phyloP scores from a whole-genome alignment of 2,888 invertebrate genomes.

The Protonemura montana region DNA sequence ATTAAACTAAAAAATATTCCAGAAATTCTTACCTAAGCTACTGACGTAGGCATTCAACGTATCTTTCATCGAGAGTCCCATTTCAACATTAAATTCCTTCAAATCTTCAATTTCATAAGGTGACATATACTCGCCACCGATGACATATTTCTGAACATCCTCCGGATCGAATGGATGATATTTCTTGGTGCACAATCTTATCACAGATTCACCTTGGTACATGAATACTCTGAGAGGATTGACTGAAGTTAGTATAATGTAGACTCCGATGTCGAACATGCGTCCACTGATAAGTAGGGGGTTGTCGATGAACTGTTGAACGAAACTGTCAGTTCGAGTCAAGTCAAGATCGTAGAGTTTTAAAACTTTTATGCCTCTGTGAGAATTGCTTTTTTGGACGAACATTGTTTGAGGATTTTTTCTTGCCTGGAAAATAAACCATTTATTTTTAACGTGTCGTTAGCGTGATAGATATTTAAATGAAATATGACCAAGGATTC shows the following conservation, averaged over 20 bases:
- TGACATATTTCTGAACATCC: slow-evolving; percentile 87
- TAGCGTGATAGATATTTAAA: too few relatives aligned
- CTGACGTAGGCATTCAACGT: slow-evolving; percentile 80
- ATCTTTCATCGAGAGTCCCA: slow-evolving; percentile 85
- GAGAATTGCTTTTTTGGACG: slow-evolving; percentile 91
- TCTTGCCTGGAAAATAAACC: slow-evolving; percentile 58
- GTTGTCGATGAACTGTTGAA: slow-evolving; percentile 89
- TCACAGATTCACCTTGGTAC: slow-evolving; percentile 86
- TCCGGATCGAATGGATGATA: slow-evolving; percentile 89
- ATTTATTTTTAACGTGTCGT: too few relatives aligned
- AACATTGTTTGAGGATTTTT: slow-evolving; percentile 76
- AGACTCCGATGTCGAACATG: slow-evolving; percentile 97
- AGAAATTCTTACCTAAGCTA: slow-evolving; percentile 56
- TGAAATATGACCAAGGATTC: too few relatives aligned
- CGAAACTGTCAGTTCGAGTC: slow-evolving; percentile 76
- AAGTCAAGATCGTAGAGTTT: slow-evolving; percentile 75
- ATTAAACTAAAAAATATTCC: too few relatives aligned
- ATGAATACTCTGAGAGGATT: slow-evolving; percentile 89
- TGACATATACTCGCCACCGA: slow-evolving; percentile 93
- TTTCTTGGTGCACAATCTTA: slow-evolving; percentile 87
- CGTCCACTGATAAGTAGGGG: slow-evolving; percentile 91
- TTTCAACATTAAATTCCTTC: slow-evolving; percentile 70
- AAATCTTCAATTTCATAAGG: slow-evolving; percentile 90
- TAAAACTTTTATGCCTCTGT: slow-evolving; percentile 84
- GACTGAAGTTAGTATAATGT: slow-evolving; percentile 88